Evolutionary conservation across 2,888 invertebrate genomes (phyloP), one percentile per base, ranked within the genome.

Genomic region (Epinotia bilunana): DNA sequence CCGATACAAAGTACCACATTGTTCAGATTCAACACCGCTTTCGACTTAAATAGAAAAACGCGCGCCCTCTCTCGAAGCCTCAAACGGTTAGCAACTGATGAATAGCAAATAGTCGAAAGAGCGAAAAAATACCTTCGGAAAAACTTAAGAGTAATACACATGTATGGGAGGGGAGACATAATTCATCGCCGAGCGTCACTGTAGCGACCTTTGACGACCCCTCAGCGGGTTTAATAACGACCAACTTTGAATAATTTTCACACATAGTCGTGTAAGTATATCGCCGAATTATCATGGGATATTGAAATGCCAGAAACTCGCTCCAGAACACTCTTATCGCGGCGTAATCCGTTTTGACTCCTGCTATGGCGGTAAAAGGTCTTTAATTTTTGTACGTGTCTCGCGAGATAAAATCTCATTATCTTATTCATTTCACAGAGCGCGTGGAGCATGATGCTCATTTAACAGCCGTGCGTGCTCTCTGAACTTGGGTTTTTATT

Each of bases 241-340:
- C 78, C 80, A 80, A 82, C 82, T 80, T 80, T 82, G 84, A 86
- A 88, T 88, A 86, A 83, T 84, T 86, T 86, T 83, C 77, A 83
- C 82, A 82, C 79, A 81, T 82, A 80, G 79, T 61, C 61, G 43
- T 33, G 55, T 74, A 60, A 28, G 23, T 64, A 43, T 49, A 16
- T 57, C 43, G 43, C 57, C 33, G 58, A 73, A 65, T 74, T 57
- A 61, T 70, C 64, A 63, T 39, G 74, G 63, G 28, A 69, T 58
- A 65, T 74, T 63, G 63, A 74, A 64, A 69, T 69, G 69, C 20
- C 64, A 64, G 60, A 64, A 60, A 70, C 68, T 46, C 62, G 55
- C 53, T 23, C 16, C 73, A 11, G 64, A 76, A 79, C 73, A 77
- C 74, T 74, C 55, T 43, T 60, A 61, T 55, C 46, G 57, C 28